Evolutionary conservation across 2,797 vertebrate species (phyloP), one percentile per base, ranked within the genome.

Genomic region (Danio choprae): DNA sequence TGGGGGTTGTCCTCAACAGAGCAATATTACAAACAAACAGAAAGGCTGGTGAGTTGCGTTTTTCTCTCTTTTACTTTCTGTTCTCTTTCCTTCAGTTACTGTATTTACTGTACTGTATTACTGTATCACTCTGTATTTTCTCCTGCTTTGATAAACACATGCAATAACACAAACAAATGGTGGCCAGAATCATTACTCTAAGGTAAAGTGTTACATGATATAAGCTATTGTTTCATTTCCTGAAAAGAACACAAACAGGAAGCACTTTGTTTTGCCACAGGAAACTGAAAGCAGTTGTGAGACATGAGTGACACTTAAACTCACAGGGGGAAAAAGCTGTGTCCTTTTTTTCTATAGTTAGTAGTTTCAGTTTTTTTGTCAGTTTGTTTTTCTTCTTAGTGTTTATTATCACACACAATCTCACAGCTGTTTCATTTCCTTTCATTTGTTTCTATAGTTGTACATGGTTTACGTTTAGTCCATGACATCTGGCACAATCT

Each of bases 1-100:
- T 95, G 95, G 96, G 91, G 91, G 11, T 91, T 91, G 0, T 92
- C 89, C 1, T 85, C 89, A 4, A 83, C 86, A 0, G 89, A 96
- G 85, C 81, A 83, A 6, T 85, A 91, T 77, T 96, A 93, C 89
- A 83, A 87, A 15, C 89, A 87, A 53, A 86, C 93, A 4, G 79
- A 90, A 67, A 86, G 83, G 0, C 89, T 95, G 58, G 97, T 97
- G 89, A 93, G 93, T 63, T 20, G 69, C 74, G 10, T 6, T 58
- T 75, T 43, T 58, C 13, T 46, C 13, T 63, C 44, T 73, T 36
- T 73, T 22, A 10, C 40, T 64, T 80, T 73, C 40, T 4, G 46
- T 46, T 73, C 22, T 48, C 7, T 36, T 43, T 72, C 3, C 60
- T 55, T 72, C 36, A 40, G 41, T 41, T 4, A 18, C 43, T 20